These are phyloP conservation scores for Arnoldichthys spilopterus DNA, from an alignment of 2,797 vertebrate genomes.

Conservation along the genomic window DNA sequence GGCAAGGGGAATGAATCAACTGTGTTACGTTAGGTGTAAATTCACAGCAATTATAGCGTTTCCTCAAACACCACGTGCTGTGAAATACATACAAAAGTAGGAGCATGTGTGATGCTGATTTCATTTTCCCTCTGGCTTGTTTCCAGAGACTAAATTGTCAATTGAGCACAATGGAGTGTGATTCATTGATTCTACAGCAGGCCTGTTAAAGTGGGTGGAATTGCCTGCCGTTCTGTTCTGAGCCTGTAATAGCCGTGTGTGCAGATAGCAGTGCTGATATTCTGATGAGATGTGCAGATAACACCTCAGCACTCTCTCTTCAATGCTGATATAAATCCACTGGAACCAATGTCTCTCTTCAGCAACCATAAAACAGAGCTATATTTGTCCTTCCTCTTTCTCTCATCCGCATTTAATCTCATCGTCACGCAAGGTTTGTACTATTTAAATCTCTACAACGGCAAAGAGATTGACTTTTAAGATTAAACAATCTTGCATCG, in stretches of 20 bases:
- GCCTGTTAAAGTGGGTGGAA: conserved; percentile 21
- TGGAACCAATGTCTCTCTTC: neutral
- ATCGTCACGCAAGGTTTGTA: neutral
- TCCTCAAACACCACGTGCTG: conserved; percentile 21
- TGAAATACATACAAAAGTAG: conserved; percentile 26
- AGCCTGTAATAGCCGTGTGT: conserved; percentile 18
- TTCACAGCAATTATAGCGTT: conserved; percentile 33
- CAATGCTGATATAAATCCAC: conserved; percentile 12
- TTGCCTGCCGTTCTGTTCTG: neutral
- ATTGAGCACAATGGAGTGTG: conserved; percentile 30
- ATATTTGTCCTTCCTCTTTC: conserved; percentile 9
- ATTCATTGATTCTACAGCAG: conserved; percentile 38
- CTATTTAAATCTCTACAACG: conserved; percentile 24
- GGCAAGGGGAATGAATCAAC: conserved; percentile 25
- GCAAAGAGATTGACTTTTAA: conserved; percentile 15
- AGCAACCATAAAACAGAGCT: conserved; percentile 10
- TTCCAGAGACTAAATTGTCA: conserved; percentile 40
- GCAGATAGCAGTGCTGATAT: conserved; percentile 33
- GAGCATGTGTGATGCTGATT: conserved; percentile 33
- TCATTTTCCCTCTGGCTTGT: conserved; percentile 34
- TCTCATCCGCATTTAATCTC: conserved; percentile 27
- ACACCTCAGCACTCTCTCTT: conserved; percentile 13
- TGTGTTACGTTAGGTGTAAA: conserved; percentile 29
- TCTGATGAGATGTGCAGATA: conserved; percentile 33
- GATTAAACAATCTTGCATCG: conserved; percentile 3